These are phyloP conservation scores for Troides oblongomaculatus DNA, from an alignment of 2,888 invertebrate species.

Conservation along the genomic window DNA sequence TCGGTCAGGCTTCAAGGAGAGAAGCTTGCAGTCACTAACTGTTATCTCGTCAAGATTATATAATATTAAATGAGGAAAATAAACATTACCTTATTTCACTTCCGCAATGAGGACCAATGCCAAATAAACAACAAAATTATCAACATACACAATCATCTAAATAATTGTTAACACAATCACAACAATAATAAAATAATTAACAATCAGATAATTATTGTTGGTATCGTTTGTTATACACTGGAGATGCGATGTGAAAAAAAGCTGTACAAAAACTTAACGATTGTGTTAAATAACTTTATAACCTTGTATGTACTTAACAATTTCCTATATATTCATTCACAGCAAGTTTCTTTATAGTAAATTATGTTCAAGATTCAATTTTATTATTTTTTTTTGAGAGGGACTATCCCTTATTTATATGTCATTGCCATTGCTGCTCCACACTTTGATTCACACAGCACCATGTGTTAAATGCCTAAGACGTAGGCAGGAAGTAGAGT, in stretches of 20 bases:
- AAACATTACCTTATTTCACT: background rate
- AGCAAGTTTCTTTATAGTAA: too few species aligned
- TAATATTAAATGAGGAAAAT: too few species aligned
- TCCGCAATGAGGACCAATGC: slow-evolving; percentile 1
- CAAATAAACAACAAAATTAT: slow-evolving; percentile 2
- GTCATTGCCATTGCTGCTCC: too few species aligned
- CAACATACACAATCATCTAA: background rate
- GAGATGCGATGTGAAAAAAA: background rate
- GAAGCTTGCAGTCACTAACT: too few species aligned
- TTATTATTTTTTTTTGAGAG: too few species aligned
- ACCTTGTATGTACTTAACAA: background rate
- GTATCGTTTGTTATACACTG: background rate
- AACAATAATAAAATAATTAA: slow-evolving; percentile 19
- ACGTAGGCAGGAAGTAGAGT: too few species aligned
- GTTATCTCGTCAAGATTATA: background rate
- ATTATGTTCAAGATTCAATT: too few species aligned
- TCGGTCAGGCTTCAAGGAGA: too few species aligned
- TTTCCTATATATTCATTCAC: background rate
- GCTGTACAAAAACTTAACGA: background rate
- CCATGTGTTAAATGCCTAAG: too few species aligned
- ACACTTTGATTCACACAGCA: too few species aligned
- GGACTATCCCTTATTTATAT: too few species aligned
- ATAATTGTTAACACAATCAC: slow-evolving; percentile 3
- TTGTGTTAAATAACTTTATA: background rate
- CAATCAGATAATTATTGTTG: slow-evolving; percentile 2